Percentiles rank a stretch among this genome's conserved stretches.
Evolutionary conservation across 2,888 invertebrate genomes (phyloP).

Genomic region (Patella caerulea): DNA sequence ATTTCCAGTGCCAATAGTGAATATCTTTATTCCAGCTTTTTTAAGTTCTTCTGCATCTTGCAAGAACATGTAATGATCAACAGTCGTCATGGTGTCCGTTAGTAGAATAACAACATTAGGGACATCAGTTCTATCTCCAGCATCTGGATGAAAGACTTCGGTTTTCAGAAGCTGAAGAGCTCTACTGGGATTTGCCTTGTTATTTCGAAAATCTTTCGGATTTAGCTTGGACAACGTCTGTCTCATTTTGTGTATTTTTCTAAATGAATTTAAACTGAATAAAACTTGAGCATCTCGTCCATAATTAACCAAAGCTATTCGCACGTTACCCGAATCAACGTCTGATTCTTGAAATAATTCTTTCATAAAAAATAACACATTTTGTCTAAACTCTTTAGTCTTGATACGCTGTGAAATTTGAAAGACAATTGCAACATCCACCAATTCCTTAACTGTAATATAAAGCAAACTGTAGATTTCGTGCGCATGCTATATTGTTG

Average conservation of each 20-base stretch:
- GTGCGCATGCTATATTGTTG: too few relatives aligned
- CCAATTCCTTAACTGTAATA: slow-evolving; percentile 31
- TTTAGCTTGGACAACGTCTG: slow-evolving; percentile 34
- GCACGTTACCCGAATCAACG: slow-evolving; percentile 43
- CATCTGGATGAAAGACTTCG: slow-evolving; percentile 34
- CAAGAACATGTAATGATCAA: slow-evolving; percentile 34
- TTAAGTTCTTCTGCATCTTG: slow-evolving; percentile 50
- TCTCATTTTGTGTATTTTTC: slow-evolving; percentile 28
- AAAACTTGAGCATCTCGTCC: slow-evolving; percentile 51
- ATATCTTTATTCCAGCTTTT: slow-evolving; percentile 46
- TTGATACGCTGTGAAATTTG: slow-evolving; percentile 44
- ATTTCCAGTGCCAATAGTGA: slow-evolving; percentile 43
- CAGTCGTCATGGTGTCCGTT: slow-evolving; percentile 50
- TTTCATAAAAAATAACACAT: slow-evolving; percentile 43
- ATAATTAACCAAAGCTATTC: slow-evolving; percentile 65
- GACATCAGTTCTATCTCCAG: slow-evolving; percentile 43
- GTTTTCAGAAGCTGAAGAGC: slow-evolving; percentile 36
- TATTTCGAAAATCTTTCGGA: slow-evolving; percentile 28
- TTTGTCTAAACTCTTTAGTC: slow-evolving; percentile 41
- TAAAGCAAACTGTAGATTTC: slow-evolving; percentile 1
- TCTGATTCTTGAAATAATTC: slow-evolving; percentile 45
- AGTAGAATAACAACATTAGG: slow-evolving; percentile 55
- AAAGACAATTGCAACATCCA: slow-evolving; percentile 51
- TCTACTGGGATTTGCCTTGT: slow-evolving; percentile 31
- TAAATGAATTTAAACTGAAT: slow-evolving; percentile 34